These are phyloP conservation scores for Poecilia gillii DNA, from an alignment of 2,797 vertebrate genomes.

Conservation along the genomic window DNA sequence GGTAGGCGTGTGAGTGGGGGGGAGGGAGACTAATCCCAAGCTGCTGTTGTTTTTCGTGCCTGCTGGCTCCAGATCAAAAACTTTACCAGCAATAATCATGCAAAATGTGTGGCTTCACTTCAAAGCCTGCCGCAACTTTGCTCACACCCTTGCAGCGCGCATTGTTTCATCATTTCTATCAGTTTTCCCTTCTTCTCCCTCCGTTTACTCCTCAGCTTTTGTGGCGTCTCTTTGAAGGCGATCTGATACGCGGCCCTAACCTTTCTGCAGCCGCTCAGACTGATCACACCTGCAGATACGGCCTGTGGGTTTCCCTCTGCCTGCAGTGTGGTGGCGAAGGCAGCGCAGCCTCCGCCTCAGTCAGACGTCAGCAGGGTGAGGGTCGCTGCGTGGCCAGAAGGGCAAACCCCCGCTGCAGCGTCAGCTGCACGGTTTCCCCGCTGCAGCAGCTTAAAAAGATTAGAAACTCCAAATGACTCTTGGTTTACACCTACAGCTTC, in stretches of 20 bases:
- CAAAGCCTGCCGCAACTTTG: slow-evolving; percentile 76
- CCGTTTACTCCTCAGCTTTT: slow-evolving; percentile 15
- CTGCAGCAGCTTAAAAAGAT: not conserved
- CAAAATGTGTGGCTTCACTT: slow-evolving; percentile 76
- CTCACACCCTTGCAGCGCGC: slow-evolving; percentile 61
- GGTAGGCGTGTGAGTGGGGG: slow-evolving; percentile 76
- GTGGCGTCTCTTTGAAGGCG: slow-evolving; percentile 22
- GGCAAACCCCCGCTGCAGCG: slow-evolving; percentile 64
- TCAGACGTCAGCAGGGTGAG: slow-evolving; percentile 73
- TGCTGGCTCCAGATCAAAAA: slow-evolving; percentile 81
- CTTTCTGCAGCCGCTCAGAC: slow-evolving; percentile 40
- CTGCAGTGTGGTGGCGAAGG: slow-evolving; percentile 55
- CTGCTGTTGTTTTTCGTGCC: slow-evolving; percentile 79
- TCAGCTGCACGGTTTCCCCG: slow-evolving; percentile 48
- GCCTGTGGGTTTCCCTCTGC: slow-evolving; percentile 56
- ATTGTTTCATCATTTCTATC: slow-evolving; percentile 69
- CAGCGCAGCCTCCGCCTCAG: slow-evolving; percentile 57
- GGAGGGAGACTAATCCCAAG: slow-evolving; percentile 77
- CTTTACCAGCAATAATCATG: slow-evolving; percentile 76
- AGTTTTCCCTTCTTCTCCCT: slow-evolving; percentile 26
- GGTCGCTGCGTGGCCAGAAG: slow-evolving; percentile 69
- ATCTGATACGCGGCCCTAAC: slow-evolving; percentile 49
- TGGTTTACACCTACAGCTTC: not conserved
- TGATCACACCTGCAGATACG: slow-evolving; percentile 46
- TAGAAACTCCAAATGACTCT: not conserved